These are phyloP conservation scores for Nilaparvata lugens DNA, from an alignment of 1,140 invertebrate genomes.

Conservation along the genomic window DNA sequence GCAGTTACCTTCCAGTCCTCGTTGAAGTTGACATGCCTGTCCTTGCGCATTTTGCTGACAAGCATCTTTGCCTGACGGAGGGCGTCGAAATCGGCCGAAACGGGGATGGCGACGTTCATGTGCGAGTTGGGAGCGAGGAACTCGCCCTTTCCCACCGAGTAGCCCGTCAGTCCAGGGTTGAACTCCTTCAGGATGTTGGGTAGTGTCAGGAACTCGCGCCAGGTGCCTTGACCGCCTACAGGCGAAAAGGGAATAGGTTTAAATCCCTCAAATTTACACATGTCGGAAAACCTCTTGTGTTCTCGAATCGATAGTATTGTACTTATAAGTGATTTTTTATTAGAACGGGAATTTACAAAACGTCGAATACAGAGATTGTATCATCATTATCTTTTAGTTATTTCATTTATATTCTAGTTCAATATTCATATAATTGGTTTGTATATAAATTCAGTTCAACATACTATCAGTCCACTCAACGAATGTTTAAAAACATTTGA, in stretches of 20 bases:
- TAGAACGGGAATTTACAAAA: too few relatives aligned
- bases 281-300: too few relatives aligned
- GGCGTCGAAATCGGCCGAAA: constrained; percentile 61
- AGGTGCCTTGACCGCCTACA: constrained; percentile 53
- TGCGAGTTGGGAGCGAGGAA: constrained; percentile 52
- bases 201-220: constrained; percentile 56
- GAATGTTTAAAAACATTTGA: too few relatives aligned
- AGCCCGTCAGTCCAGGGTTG: constrained; percentile 55
- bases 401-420: too few relatives aligned
- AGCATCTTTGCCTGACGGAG: constrained; percentile 52
- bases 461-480: too few relatives aligned
- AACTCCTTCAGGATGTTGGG: constrained; percentile 65
- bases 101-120: constrained; percentile 60
- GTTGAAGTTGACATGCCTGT: constrained; percentile 49
- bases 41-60: constrained; percentile 56
- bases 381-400: too few relatives aligned
- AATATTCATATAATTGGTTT: too few relatives aligned
- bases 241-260: neutral
- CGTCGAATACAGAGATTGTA: too few relatives aligned
- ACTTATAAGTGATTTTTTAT: too few relatives aligned
- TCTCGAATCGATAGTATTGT: too few relatives aligned
- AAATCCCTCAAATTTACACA: neutral
- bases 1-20: constrained; percentile 73
- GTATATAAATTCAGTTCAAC: too few relatives aligned
- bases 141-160: constrained; percentile 58